Evolutionary conservation across 2,797 vertebrate species (phyloP).

Genomic region (Xyrichtys novacula): DNA sequence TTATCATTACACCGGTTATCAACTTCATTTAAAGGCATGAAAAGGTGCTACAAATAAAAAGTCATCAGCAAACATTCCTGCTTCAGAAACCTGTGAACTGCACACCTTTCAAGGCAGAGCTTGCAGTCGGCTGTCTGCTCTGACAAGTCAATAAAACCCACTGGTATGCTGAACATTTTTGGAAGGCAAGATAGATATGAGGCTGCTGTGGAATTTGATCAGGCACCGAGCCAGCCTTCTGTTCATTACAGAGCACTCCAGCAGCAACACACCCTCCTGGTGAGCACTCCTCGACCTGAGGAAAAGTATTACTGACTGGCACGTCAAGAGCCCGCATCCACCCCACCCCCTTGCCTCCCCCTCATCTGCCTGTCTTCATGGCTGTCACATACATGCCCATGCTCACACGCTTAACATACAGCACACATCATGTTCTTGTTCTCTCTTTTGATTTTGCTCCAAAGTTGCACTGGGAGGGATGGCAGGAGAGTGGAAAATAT

Average conservation of each 20-base stretch:
- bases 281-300: conserved; percentile 70
- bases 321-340: conserved; percentile 48
- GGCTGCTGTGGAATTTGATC: conserved; percentile 83
- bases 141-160: conserved; percentile 88
- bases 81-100: conserved; percentile 61
- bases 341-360: conserved; percentile 50
- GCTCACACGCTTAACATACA: conserved; percentile 35
- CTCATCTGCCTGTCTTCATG: conserved; percentile 60
- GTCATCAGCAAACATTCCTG: conserved; percentile 63
- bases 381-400: conserved; percentile 67
- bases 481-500: conserved; percentile 75
- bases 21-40: conserved; percentile 23
- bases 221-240: conserved; percentile 78
- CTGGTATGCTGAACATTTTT: conserved; percentile 88
- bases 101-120: conserved; percentile 85
- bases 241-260: conserved; percentile 74
- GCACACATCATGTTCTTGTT: conserved; percentile 21
- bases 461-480: conserved; percentile 47
- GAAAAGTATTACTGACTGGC: conserved; percentile 75
- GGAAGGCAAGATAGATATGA: conserved; percentile 82
- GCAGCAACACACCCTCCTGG: conserved; percentile 68
- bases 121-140: conserved; percentile 82
- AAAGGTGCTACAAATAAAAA: conserved; percentile 29
- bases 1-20: conserved; percentile 11
- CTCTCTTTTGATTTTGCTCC: conserved; percentile 37